phyloP scores from a whole-genome alignment of 2,888 invertebrate species.

The Heliconius ismenius region DNA sequence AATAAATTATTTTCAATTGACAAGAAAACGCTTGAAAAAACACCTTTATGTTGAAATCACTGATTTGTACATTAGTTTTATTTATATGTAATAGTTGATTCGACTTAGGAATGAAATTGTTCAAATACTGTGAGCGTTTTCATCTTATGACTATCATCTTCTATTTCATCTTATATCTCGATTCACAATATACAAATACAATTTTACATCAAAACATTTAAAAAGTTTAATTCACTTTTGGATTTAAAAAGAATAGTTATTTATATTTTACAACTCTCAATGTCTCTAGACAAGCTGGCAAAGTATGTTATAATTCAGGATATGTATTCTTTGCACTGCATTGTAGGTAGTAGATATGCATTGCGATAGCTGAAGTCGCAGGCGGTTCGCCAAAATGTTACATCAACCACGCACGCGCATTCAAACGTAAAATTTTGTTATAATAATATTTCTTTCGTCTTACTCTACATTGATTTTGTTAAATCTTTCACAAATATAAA shows the following conservation, averaged over 20 bases:
- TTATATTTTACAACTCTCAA: neutral
- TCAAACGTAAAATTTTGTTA: conserved; percentile 17
- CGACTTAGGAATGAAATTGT: no score
- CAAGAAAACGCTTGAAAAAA: no score
- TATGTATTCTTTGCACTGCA: conserved; percentile 38
- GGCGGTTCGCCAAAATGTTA: conserved; percentile 50
- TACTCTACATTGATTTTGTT: neutral
- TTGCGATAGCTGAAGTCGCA: conserved; percentile 52
- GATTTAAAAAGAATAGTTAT: neutral
- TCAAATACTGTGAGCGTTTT: no score
- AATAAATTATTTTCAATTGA: no score
- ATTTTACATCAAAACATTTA: neutral
- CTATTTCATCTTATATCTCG: no score
- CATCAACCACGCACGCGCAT: conserved; percentile 44
- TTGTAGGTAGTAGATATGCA: conserved; percentile 54
- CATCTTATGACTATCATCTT: no score
- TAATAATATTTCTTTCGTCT: neutral
- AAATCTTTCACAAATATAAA: neutral
- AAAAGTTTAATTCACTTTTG: neutral
- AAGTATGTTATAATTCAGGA: conserved; percentile 3
- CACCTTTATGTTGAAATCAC: no score
- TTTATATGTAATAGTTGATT: no score
- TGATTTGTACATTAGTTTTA: no score
- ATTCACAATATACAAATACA: no score
- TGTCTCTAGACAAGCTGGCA: conserved; percentile 1